phyloP scores from a whole-genome alignment of 2,113 vertebrate species.

The Hydrochoerus hydrochaeris region DNA sequence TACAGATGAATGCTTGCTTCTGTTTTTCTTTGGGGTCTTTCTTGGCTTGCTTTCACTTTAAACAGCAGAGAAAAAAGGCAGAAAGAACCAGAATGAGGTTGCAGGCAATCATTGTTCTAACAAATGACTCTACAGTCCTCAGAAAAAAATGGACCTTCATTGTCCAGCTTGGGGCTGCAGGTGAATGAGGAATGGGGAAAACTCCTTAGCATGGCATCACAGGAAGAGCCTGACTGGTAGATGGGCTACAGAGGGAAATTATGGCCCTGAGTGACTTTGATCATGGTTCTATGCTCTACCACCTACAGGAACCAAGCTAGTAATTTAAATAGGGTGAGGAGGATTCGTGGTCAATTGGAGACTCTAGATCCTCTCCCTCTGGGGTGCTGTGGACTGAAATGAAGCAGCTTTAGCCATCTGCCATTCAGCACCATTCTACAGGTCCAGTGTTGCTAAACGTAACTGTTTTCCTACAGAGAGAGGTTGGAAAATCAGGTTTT shows the following conservation, averaged over 20 bases:
- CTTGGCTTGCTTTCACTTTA: constrained; percentile 46
- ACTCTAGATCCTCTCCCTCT: too few relatives aligned
- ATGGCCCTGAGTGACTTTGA: neutral
- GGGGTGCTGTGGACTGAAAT: neutral
- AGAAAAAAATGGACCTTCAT: neutral
- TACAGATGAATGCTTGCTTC: neutral
- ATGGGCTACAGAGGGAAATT: neutral
- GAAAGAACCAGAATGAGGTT: neutral
- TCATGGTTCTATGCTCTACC: neutral
- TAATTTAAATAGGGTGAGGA: neutral
- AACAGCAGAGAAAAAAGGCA: constrained; percentile 12
- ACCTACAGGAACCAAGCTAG: neutral
- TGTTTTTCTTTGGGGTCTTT: constrained; percentile 52
- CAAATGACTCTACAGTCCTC: neutral
- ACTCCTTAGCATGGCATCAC: neutral
- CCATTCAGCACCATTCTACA: neutral
- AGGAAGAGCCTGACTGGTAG: neutral
- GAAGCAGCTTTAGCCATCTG: neutral
- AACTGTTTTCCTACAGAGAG: neutral
- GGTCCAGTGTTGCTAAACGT: neutral
- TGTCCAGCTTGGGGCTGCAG: neutral
- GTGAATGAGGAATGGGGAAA: neutral
- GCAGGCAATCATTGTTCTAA: neutral
- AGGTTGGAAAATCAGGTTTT: neutral
- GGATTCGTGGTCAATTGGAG: neutral